These are phyloP conservation scores for Spinus olivaceus DNA, from an alignment of 2,797 vertebrate species.

Conservation along the genomic window DNA sequence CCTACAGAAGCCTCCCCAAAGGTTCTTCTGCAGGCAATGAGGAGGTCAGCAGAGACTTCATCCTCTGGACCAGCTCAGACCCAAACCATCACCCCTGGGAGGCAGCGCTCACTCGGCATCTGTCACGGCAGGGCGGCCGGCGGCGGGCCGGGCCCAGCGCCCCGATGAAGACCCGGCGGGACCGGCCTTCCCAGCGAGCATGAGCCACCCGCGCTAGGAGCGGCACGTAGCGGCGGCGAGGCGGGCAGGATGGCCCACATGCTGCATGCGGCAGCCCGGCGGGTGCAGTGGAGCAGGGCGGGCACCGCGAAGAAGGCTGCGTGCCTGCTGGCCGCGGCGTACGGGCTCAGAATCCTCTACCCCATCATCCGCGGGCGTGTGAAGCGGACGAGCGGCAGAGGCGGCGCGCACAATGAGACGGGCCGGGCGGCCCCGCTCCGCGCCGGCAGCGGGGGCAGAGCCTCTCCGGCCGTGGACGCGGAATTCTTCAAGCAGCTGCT, in stretches of 20 bases:
- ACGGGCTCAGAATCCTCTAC: conserved; percentile 84
- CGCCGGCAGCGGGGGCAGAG: conserved; percentile 21
- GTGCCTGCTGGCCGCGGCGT: conserved; percentile 86
- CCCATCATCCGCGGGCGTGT: conserved; percentile 81
- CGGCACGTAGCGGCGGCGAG: not conserved
- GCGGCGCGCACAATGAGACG: not conserved
- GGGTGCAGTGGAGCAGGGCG: conserved; percentile 82
- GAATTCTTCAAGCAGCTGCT: conserved; percentile 89
- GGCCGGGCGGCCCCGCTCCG: conserved; percentile 63
- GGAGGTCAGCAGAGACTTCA: not conserved
- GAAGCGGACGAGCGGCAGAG: not conserved
- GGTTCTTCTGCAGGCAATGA: not conserved
- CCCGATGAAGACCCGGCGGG: not conserved
- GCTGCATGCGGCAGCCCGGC: conserved; percentile 77
- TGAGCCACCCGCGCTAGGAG: not conserved
- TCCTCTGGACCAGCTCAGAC: not conserved
- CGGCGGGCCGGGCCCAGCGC: not conserved
- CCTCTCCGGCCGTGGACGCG: conserved; percentile 84
- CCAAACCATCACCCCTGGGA: not conserved
- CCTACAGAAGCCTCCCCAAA: not conserved
- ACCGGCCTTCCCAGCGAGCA: not conserved
- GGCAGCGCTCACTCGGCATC: not conserved
- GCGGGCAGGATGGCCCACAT: conserved; percentile 40
- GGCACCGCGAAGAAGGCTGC: conserved; percentile 83
- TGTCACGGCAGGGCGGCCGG: not conserved